Evolutionary conservation across 2,113 vertebrate species (phyloP).

Genomic region (Saguinus imperator): DNA sequence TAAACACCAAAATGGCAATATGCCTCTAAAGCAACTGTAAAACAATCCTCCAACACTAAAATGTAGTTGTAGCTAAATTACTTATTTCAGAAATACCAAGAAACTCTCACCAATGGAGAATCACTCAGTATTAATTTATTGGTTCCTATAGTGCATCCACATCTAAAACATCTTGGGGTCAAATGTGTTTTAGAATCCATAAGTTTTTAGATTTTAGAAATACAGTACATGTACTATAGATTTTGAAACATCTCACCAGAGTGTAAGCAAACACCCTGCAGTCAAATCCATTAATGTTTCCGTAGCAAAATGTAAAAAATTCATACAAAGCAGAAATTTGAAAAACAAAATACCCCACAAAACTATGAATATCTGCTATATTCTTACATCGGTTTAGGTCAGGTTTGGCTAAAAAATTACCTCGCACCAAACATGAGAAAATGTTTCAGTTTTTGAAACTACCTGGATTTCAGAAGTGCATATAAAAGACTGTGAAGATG

Average conservation of each 20-base stretch:
- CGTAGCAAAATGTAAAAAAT: neutral
- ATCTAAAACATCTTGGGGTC: neutral
- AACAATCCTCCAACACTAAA: neutral
- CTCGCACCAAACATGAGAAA: neutral
- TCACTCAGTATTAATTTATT: neutral
- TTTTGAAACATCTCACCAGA: neutral
- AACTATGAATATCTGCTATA: neutral
- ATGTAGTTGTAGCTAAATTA: neutral
- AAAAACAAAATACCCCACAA: neutral
- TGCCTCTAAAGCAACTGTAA: neutral
- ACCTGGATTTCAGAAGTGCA: neutral
- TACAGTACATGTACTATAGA: neutral
- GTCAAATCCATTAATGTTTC: neutral
- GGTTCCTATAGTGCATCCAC: neutral
- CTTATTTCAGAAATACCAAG: neutral
- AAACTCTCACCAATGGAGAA: neutral
- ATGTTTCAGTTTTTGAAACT: neutral
- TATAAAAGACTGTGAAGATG: neutral
- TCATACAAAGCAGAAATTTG: neutral
- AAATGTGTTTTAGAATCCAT: neutral
- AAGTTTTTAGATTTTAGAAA: constrained; percentile 3
- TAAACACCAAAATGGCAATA: neutral
- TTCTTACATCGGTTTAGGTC: neutral
- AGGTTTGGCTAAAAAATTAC: neutral
- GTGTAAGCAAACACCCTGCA: neutral